Percentiles rank a stretch among this genome's conserved stretches.
Conservation (phyloP, 2,797 vertebrate genomes). For the Calcarius lapponicus region DNA sequence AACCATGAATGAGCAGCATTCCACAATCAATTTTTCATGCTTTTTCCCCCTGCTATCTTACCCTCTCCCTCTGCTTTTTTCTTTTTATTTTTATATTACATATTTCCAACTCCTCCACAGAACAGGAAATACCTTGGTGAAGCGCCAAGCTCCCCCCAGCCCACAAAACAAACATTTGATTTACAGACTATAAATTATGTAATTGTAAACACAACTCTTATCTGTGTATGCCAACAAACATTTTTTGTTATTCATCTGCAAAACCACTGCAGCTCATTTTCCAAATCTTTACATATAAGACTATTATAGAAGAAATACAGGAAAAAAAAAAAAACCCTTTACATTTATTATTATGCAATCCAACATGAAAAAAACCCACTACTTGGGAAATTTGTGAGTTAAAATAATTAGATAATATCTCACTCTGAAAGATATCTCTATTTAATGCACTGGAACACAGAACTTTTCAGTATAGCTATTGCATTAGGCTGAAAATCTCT, state of each 20-base stretch:
- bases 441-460: neutral
- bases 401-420: neutral
- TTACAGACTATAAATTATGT: neutral
- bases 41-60: neutral
- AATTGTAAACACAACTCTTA: neutral
- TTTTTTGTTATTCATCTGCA: neutral
- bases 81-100: neutral
- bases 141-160: neutral
- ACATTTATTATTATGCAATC: neutral
- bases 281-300: neutral
- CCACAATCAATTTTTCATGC: neutral
- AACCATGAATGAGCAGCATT: neutral
- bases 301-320: neutral
- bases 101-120: neutral
- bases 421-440: neutral
- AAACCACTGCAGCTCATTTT: neutral
- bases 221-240: neutral
- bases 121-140: neutral
- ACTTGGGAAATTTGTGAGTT: neutral
- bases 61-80: neutral
- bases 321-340: accelerated
- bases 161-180: neutral
- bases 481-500: neutral
- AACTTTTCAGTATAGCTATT: neutral
- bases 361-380: neutral